These are phyloP conservation scores for Bhutanitis thaidina DNA, from an alignment of 2,888 invertebrate species.

Conservation along the genomic window DNA sequence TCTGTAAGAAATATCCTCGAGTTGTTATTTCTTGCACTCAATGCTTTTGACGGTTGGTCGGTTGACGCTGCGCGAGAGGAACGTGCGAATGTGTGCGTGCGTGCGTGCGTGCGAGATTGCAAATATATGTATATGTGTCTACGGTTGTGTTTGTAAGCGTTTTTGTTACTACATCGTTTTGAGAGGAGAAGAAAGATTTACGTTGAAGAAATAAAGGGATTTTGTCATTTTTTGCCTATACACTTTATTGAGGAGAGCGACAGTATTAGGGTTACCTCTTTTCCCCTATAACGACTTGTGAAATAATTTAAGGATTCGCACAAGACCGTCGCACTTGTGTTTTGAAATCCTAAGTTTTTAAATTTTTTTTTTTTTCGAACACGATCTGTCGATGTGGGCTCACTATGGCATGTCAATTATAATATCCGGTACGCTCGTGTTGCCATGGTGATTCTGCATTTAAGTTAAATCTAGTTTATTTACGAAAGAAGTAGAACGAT, in stretches of 20 bases:
- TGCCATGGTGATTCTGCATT: not conserved
- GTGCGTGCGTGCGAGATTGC: not conserved
- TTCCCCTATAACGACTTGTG: slow-evolving; percentile 38
- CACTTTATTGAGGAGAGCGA: slow-evolving; percentile 29
- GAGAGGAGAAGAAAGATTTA: slow-evolving; percentile 49
- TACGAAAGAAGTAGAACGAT: too few relatives aligned
- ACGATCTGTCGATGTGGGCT: not conserved
- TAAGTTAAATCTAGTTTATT: not conserved
- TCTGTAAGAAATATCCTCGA: not conserved
- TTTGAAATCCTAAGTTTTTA: slow-evolving; percentile 35
- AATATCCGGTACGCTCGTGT: slow-evolving; percentile 1
- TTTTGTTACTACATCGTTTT: slow-evolving; percentile 59
- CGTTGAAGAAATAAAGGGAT: slow-evolving; percentile 42
- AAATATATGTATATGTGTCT: slow-evolving; percentile 27
- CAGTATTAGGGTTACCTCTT: slow-evolving; percentile 38
- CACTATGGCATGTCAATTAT: slow-evolving; percentile 22
- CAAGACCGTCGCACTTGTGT: slow-evolving; percentile 46
- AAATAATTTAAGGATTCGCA: slow-evolving; percentile 40
- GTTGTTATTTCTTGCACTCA: not conserved
- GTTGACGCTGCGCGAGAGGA: not conserved
- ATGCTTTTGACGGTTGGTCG: not conserved
- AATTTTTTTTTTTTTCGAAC: slow-evolving; percentile 47
- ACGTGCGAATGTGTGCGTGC: not conserved
- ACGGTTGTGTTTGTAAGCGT: slow-evolving; percentile 64
- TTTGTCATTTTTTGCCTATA: slow-evolving; percentile 45